phyloP scores from a whole-genome alignment of 2,113 vertebrate species.

The Rhinolophus ferrumequinum region DNA sequence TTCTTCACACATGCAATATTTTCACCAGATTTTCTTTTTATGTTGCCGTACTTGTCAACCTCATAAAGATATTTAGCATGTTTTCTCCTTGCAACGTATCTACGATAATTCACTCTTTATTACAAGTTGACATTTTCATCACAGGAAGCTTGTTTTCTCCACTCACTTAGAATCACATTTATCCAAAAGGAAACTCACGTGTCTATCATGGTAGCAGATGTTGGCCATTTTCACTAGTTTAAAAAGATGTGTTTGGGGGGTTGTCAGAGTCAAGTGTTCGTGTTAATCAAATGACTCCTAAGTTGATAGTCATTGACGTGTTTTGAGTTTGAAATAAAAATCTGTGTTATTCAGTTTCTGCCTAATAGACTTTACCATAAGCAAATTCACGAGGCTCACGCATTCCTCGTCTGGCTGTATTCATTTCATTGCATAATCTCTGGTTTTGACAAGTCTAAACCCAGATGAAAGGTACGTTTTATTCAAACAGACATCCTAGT shows the following conservation, averaged over 20 bases:
- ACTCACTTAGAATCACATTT: neutral
- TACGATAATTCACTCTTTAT: neutral
- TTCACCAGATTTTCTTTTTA: neutral
- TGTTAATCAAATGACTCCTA: neutral
- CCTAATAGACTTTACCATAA: neutral
- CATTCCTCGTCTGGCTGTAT: neutral
- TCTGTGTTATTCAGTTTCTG: neutral
- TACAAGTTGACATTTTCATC: neutral
- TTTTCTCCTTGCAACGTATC: neutral
- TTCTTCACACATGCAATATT: neutral
- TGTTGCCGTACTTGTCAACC: neutral
- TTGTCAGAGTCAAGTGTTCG: neutral
- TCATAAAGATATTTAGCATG: neutral
- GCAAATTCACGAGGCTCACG: neutral
- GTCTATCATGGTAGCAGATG: neutral
- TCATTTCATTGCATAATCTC: neutral
- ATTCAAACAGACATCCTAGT: neutral
- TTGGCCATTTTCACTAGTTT: neutral
- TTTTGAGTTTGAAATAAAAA: slow-evolving; percentile 21
- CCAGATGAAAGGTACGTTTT: slow-evolving; percentile 11
- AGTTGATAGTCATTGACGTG: neutral
- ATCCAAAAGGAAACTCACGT: neutral
- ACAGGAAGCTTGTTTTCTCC: neutral
- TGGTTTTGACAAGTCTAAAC: neutral
- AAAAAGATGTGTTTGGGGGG: neutral